A percentile compares a stretch with the other conserved stretches of the same genome.
Conservation (phyloP, 2,113 vertebrate genomes). For the Dinomys branickii region DNA sequence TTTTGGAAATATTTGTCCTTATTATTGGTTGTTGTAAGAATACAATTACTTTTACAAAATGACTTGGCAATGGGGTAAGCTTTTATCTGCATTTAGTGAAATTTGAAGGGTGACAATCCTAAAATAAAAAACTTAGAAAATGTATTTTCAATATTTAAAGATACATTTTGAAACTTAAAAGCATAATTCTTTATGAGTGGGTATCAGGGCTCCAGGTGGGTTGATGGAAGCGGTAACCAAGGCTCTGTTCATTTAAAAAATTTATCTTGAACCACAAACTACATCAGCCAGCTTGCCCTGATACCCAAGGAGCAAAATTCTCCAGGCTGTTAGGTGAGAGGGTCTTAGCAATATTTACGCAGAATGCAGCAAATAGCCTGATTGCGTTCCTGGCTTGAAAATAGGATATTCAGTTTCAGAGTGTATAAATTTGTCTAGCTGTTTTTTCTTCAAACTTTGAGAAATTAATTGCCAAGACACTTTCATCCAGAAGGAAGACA, state of each 20-base stretch:
- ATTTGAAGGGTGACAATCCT: not conserved
- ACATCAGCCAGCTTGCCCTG: not conserved
- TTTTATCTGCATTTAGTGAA: not conserved
- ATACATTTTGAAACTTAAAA: not conserved
- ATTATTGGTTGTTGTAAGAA: not conserved
- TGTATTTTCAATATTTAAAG: conserved; percentile 27
- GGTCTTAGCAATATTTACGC: not conserved
- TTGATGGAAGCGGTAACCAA: not conserved
- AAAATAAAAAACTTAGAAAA: not conserved
- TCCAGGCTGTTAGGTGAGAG: not conserved
- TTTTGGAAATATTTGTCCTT: not conserved
- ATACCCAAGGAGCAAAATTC: not conserved
- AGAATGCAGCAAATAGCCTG: conserved; percentile 21
- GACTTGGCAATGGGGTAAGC: not conserved
- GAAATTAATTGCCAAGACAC: not conserved
- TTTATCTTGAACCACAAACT: not conserved
- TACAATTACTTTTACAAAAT: not conserved
- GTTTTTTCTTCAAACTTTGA: not conserved
- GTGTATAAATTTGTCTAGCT: not conserved
- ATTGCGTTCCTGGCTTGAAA: not conserved
- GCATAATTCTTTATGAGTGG: not conserved
- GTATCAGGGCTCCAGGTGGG: not conserved
- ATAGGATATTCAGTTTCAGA: conserved; percentile 7
- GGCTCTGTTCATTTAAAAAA: not conserved
- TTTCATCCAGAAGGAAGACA: not conserved